Evolutionary conservation across 2,888 invertebrate species (phyloP).

Genomic region (Andrena camellia): DNA sequence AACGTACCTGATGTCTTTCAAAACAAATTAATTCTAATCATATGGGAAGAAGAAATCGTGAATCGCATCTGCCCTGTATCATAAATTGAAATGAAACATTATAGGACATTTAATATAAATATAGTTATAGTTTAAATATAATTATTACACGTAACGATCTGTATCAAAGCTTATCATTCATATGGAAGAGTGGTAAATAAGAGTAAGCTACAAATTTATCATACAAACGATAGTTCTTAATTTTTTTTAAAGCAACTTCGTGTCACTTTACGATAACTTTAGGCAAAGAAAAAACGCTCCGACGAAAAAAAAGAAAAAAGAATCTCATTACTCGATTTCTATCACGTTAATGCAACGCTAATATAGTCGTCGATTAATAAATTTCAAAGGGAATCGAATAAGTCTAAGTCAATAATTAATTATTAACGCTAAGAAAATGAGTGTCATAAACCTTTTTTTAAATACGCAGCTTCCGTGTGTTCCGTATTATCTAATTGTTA

Average conservation of each 20-base stretch:
- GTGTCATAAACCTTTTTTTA: slow-evolving; percentile 33
- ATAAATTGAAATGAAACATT: slow-evolving; percentile 44
- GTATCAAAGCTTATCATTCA: slow-evolving; percentile 47
- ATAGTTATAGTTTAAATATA: slow-evolving; percentile 48
- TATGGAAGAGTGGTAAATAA: slow-evolving; percentile 11
- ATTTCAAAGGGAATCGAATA: slow-evolving; percentile 26
- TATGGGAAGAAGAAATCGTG: slow-evolving; percentile 13
- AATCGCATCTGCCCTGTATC: slow-evolving; percentile 28
- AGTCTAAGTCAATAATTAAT: slow-evolving; percentile 48
- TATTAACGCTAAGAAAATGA: slow-evolving; percentile 15
- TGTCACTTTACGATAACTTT: slow-evolving; percentile 24
- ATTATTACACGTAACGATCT: slow-evolving; percentile 34
- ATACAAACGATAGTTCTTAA: slow-evolving; percentile 25
- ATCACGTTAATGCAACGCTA: slow-evolving; percentile 5
- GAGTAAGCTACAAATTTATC: slow-evolving; percentile 18
- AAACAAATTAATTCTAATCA: slow-evolving; percentile 63
- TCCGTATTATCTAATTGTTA: slow-evolving; percentile 20
- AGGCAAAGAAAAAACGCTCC: background rate
- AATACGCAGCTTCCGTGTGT: slow-evolving; percentile 21
- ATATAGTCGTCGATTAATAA: slow-evolving; percentile 19
- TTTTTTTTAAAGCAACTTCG: slow-evolving; percentile 12
- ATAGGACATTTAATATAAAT: slow-evolving; percentile 46
- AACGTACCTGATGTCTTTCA: slow-evolving; percentile 75
- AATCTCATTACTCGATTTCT: slow-evolving; percentile 5
- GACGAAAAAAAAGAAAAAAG: background rate